phyloP scores from a whole-genome alignment of 2,797 vertebrate genomes.

The Halcyon smyrnensis region DNA sequence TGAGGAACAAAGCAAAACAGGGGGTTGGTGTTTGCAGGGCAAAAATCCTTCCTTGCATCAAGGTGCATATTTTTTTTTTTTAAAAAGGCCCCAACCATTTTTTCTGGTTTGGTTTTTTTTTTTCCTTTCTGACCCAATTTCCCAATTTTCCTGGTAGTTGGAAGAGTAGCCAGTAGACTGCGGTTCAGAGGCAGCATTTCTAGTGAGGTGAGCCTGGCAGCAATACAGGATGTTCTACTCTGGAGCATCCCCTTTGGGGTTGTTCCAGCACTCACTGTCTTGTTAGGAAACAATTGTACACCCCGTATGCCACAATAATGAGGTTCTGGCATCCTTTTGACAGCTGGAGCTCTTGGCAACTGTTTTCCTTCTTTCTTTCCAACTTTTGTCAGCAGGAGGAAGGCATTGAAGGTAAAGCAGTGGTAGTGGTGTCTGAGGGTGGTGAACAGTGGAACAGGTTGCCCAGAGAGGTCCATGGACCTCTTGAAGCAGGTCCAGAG shows the following conservation, averaged over 20 bases:
- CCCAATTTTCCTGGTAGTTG: not conserved
- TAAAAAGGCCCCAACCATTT: not conserved
- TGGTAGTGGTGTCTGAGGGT: fast-evolving
- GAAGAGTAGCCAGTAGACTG: not conserved
- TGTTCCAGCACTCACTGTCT: not conserved
- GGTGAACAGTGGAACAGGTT: not conserved
- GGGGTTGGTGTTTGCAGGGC: not conserved
- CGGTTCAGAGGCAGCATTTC: not conserved
- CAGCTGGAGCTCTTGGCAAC: conserved; percentile 1
- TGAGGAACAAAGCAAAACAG: not conserved
- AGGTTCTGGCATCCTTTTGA: not conserved
- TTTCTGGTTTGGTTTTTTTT: not conserved
- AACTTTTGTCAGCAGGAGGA: not conserved
- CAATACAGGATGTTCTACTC: fast-evolving
- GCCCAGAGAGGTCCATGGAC: not conserved
- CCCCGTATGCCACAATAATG: not conserved
- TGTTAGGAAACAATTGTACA: not conserved
- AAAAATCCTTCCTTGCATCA: not conserved
- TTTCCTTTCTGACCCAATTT: not conserved
- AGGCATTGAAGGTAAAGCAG: not conserved
- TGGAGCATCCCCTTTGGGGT: not conserved
- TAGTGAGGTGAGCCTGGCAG: not conserved
- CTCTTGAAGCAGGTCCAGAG: not conserved
- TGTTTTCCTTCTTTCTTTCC: not conserved
- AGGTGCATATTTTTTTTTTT: not conserved